Evolutionary conservation across 2,888 invertebrate species (phyloP), one percentile per base, ranked within the genome.

Genomic region (Dioctria rufipes): DNA sequence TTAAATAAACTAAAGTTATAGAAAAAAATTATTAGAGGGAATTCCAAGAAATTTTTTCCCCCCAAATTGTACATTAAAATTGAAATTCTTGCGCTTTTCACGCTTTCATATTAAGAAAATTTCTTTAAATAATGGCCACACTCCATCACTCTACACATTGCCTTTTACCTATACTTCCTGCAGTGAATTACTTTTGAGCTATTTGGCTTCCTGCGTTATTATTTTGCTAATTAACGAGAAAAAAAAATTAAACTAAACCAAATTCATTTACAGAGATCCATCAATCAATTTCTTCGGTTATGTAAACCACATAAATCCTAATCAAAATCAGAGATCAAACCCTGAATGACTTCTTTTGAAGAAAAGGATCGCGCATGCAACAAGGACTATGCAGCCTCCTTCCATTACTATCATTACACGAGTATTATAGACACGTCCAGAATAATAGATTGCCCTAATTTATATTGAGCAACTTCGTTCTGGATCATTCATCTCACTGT

Each of bases 401-500:
- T 63, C 25, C 13, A 65, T 80, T 80, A 78, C 80, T 67, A 79
- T 82, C 82, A 82, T 82, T 82, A 82, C 79, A 51, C 80, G 80
- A 43, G 63, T 54, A 80, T 82, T 80, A 73, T 67, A 73, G 73
- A 79, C 79, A 79, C 73, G 79, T 80, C 79, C 77, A 79, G 79
- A 75, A 79, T 79, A 82, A 82, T 78, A 73, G 80, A 82, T 82
- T 75, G 82, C 80, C 82, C 82, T 79, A 82, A 82, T 82, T 82
- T 82, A 82, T 82, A 82, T 82, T 80, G 69, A 77, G 61, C 73
- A 42, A 13, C 25, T 58, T 49, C 5, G 60, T 60, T 60, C 73
- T 8, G 58, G 6, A 69, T 49, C 69, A 69, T n/a, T 69, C 69
- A 69, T 46, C 69, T 51, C 46, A 51, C 9, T 51, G 49, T 13